phyloP scores from a whole-genome alignment of 2,113 vertebrate genomes.

The Turnix velox region DNA sequence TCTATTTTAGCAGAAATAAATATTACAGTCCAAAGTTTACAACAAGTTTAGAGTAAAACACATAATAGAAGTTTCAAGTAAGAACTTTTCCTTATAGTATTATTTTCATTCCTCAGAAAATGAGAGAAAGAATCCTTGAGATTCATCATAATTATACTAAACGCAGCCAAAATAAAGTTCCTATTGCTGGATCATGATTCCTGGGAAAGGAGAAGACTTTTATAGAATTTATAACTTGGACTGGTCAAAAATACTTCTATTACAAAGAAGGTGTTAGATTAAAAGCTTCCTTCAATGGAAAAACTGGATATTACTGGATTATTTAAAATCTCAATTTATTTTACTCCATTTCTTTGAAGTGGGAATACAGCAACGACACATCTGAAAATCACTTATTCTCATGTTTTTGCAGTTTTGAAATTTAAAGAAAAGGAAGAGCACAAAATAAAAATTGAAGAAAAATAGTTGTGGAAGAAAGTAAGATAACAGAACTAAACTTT shows the following conservation, averaged over 20 bases:
- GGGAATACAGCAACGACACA: rapidly evolving
- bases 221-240: not conserved
- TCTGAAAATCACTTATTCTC: not conserved
- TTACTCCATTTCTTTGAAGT: rapidly evolving
- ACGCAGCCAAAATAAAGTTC: not conserved
- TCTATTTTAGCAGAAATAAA: not conserved
- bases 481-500: not conserved
- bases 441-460: not conserved
- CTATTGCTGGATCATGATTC: not conserved
- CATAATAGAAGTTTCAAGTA: too few relatives aligned
- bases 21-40: not conserved
- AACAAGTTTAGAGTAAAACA: not conserved
- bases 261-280: rapidly evolving
- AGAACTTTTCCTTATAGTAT: not conserved
- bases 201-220: not conserved
- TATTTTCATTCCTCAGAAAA: not conserved
- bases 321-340: not conserved
- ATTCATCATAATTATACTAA: not conserved
- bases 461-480: not conserved
- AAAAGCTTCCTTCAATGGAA: not conserved
- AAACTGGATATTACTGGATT: not conserved
- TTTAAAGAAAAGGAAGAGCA: not conserved
- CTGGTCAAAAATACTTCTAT: not conserved
- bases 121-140: not conserved
- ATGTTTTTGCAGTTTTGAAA: not conserved